These are phyloP conservation scores for Didymodactylos carnosus DNA, from an alignment of 2,888 invertebrate species.

Conservation along the genomic window DNA sequence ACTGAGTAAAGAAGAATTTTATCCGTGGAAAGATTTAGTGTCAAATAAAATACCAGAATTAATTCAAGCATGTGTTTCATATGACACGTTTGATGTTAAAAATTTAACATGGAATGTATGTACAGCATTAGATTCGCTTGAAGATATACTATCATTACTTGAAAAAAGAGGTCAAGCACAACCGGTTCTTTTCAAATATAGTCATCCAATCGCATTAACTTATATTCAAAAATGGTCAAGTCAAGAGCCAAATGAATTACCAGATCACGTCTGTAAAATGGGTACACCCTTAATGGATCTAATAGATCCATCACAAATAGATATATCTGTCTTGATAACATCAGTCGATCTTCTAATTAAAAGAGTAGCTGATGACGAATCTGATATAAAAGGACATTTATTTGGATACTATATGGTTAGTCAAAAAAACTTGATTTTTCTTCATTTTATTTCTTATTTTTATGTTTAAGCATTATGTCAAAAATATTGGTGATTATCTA, in stretches of 20 bases:
- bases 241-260: no score
- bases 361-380: background rate
- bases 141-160: background rate
- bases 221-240: background rate
- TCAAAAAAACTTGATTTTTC: background rate
- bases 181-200: background rate
- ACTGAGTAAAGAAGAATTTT: background rate
- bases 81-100: background rate
- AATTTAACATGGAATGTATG: no score
- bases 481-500: background rate
- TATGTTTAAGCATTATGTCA: background rate
- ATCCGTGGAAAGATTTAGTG: background rate
- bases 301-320: background rate
- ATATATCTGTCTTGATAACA: background rate
- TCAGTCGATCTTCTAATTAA: background rate
- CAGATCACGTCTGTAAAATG: background rate
- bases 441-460: background rate
- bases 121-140: background rate
- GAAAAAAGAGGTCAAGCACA: background rate
- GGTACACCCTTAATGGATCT: background rate
- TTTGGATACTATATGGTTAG: background rate
- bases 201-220: background rate
- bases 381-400: background rate
- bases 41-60: background rate
- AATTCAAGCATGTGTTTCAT: background rate